Conservation (phyloP, 1,140 invertebrate species). For the Drosophila arizonae region DNA sequence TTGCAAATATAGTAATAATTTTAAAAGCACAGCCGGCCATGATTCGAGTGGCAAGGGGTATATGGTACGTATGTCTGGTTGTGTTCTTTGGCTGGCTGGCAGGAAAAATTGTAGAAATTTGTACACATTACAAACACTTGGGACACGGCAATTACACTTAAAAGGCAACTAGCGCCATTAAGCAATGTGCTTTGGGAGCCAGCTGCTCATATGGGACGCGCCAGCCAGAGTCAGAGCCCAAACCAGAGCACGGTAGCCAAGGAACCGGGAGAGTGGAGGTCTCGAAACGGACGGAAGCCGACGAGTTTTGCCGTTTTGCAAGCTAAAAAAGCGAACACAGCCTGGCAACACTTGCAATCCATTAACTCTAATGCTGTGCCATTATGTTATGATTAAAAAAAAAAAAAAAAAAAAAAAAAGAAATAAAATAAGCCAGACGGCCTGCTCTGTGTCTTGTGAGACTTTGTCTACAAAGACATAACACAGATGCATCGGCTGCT, state of each 20-base stretch:
- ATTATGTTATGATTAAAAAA: constrained; percentile 65
- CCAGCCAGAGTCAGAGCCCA: constrained; percentile 9
- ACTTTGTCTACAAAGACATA: constrained; percentile 20
- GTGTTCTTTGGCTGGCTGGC: constrained; percentile 15
- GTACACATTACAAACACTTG: constrained; percentile 73
- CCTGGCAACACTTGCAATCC: constrained; percentile 66
- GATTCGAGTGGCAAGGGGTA: background rate
- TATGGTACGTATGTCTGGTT: background rate
- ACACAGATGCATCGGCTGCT: constrained; percentile 17
- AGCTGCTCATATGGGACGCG: constrained; percentile 54
- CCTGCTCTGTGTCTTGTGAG: constrained; percentile 5
- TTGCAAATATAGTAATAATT: constrained; percentile 65
- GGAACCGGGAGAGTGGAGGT: background rate
- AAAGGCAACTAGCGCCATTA: constrained; percentile 69
- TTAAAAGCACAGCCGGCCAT: constrained; percentile 59
- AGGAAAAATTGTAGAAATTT: constrained; percentile 63
- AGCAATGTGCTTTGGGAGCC: constrained; percentile 55
- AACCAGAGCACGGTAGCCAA: background rate
- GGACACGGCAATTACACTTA: constrained; percentile 71
- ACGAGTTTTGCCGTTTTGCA: constrained; percentile 45
- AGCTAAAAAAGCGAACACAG: constrained; percentile 51
- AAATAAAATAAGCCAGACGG: constrained; percentile 20
- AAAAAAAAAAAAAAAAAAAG: constrained; percentile 28
- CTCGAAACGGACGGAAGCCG: constrained; percentile 5
- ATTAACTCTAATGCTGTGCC: constrained; percentile 60